A percentile compares a stretch with the other conserved stretches of the same genome.
Evolutionary conservation across 2,888 invertebrate genomes (phyloP).

Genomic region (Ptilodon capucinus): DNA sequence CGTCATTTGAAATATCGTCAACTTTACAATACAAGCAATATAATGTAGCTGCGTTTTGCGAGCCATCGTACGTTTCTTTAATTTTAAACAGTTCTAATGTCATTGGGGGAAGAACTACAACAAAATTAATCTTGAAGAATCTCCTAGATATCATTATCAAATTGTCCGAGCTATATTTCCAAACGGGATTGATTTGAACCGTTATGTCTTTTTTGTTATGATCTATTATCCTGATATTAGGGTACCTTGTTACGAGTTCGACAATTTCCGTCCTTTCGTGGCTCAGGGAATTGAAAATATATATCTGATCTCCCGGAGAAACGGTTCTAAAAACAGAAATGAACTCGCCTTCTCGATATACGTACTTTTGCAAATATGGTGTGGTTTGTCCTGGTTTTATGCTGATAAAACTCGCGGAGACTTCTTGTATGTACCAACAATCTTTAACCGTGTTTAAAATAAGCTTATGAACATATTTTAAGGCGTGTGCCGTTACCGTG

Average conservation of each 20-base stretch:
- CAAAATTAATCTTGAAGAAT: slow-evolving; percentile 86
- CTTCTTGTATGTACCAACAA: slow-evolving; percentile 71
- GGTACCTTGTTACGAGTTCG: slow-evolving; percentile 86
- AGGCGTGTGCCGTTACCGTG: slow-evolving; percentile 92
- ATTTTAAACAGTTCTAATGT: slow-evolving; percentile 87
- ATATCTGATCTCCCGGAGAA: slow-evolving; percentile 83
- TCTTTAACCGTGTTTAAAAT: slow-evolving; percentile 57
- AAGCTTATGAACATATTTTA: slow-evolving; percentile 92
- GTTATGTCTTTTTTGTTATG: slow-evolving; percentile 81
- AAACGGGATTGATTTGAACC: slow-evolving; percentile 67
- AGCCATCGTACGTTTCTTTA: slow-evolving; percentile 53
- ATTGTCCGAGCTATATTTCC: slow-evolving; percentile 58
- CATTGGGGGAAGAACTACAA: slow-evolving; percentile 89
- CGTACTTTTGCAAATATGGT: slow-evolving; percentile 75
- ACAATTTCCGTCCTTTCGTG: slow-evolving; percentile 91
- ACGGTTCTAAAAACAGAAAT: slow-evolving; percentile 72
- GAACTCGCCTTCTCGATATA: slow-evolving; percentile 68
- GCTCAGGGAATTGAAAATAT: slow-evolving; percentile 92
- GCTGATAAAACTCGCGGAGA: slow-evolving; percentile 79
- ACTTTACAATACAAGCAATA: slow-evolving; percentile 57
- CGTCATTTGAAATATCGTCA: slow-evolving; percentile 40
- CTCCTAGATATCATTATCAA: slow-evolving; percentile 56
- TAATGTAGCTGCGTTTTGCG: slow-evolving; percentile 58
- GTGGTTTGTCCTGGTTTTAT: slow-evolving; percentile 88
- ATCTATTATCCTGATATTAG: slow-evolving; percentile 88